Conservation (phyloP, 2,888 invertebrate species). For the Lysandra bellargus region DNA sequence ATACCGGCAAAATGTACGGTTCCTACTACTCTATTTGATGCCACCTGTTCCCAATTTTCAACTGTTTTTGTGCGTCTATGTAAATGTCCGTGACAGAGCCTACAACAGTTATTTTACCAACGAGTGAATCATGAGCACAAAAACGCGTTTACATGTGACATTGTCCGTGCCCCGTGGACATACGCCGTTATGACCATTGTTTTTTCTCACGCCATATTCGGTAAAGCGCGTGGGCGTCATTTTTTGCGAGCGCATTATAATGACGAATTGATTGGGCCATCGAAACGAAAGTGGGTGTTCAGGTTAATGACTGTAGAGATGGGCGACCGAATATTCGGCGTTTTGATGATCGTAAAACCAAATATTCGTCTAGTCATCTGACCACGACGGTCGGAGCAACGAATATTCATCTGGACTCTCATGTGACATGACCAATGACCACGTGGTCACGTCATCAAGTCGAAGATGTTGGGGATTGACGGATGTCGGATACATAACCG, state of each 20-base stretch:
- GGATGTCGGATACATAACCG: too few relatives aligned
- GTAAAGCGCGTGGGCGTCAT: slow-evolving; percentile 58
- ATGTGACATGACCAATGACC: too few relatives aligned
- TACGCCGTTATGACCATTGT: slow-evolving; percentile 70
- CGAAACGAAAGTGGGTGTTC: slow-evolving; percentile 66
- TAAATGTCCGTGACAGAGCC: not conserved
- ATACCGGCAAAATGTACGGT: too few relatives aligned
- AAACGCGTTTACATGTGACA: not conserved
- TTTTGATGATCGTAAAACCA: not conserved
- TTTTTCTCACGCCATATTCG: slow-evolving; percentile 61
- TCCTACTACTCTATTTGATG: too few relatives aligned
- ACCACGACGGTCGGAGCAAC: too few relatives aligned
- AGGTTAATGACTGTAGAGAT: slow-evolving; percentile 52
- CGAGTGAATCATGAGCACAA: not conserved
- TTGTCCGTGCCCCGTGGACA: slow-evolving; percentile 20
- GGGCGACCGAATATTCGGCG: slow-evolving; percentile 37
- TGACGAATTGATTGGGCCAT: slow-evolving; percentile 75
- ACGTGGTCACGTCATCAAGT: too few relatives aligned
- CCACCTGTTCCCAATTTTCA: not conserved
- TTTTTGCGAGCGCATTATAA: slow-evolving; percentile 71
- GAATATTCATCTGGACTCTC: too few relatives aligned
- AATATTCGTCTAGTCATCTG: too few relatives aligned
- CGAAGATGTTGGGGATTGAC: too few relatives aligned
- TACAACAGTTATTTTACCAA: not conserved
- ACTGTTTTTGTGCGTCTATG: not conserved